Base-by-base conservation (phyloP, 2,888 invertebrate genomes). In the Drosophila neoperkinsi region DNA sequence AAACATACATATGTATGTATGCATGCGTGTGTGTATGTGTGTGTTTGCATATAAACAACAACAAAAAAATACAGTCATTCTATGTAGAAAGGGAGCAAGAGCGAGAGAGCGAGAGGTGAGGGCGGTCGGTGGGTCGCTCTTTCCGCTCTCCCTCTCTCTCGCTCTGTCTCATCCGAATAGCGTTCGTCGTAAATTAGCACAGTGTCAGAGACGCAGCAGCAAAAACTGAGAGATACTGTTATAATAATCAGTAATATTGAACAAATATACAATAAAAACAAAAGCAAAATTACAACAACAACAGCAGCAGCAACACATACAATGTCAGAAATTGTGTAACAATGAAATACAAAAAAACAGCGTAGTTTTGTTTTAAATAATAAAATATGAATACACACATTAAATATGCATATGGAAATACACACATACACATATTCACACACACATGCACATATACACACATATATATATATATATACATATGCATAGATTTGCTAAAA, bases 171-270 rank as follows among this genome's bases (percentile, higher is more conserved):
- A 68, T 64, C 52, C 52, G 52, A 81, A 69, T 66, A 56, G 68
- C 68, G 81, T 46, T 79, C 69, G 69, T 78, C 57, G 66, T 79
- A 79, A 77, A 78, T 79, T 81, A 78, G 78, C 78, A 81, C 81
- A 77, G 78, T 63, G 81, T 64, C 78, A 73, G 81, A 80, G 66
- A 66, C 74, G 65, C 82, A 78, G 64, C 76, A 68, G 61, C 77
- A 77, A 65, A 77, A 73, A 82, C 65, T 71, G 79, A 74, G 79
- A 80, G 79, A 80, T 79, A 81, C 81, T 79, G 74, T 79, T 79
- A 78, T 81, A 79, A 81, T 78, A 69, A 68, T 81, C 61, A 72
- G 74, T 64, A 66, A 78, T 69, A 66, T 81, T 69, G 50, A 64
- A 74, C 60, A 71, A 57, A 49, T 34, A 61, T n/a, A 60, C 28